Percentiles rank a stretch among this genome's conserved stretches.
Evolutionary conservation across 2,888 invertebrate genomes (phyloP).

Genomic region (Acronicta aceris): DNA sequence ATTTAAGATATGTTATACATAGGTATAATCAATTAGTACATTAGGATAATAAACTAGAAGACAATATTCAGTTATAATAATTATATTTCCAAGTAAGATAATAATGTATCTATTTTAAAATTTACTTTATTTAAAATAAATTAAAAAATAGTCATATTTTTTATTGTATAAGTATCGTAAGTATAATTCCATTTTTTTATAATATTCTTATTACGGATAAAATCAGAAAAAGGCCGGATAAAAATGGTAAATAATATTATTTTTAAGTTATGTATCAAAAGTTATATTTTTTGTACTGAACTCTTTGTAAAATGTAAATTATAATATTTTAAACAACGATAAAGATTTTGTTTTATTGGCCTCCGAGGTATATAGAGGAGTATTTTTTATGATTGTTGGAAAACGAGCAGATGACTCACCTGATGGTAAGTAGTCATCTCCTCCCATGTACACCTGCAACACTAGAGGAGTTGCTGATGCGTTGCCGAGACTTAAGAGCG

Average conservation of each 20-base stretch:
- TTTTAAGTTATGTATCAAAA: constrained; percentile 18
- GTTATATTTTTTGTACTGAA: constrained; percentile 44
- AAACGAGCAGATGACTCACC: too few species aligned
- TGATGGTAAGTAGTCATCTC: too few species aligned
- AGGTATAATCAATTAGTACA: neutral
- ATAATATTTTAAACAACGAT: constrained; percentile 39
- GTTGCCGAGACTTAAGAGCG: too few species aligned
- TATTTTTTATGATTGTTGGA: too few species aligned
- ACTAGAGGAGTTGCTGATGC: too few species aligned
- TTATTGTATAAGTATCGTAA: constrained; percentile 16
- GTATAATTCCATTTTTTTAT: constrained; percentile 10
- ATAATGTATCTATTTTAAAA: neutral
- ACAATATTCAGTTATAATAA: neutral
- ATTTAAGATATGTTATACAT: neutral
- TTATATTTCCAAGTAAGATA: neutral
- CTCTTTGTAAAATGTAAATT: constrained; percentile 45
- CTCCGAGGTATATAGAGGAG: too few species aligned
- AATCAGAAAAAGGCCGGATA: constrained; percentile 5
- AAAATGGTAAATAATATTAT: constrained; percentile 6
- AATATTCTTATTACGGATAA: constrained; percentile 5
- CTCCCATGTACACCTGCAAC: too few species aligned
- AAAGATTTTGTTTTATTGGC: constrained; percentile 12
- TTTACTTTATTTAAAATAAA: constrained; percentile 14
- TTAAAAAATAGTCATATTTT: constrained; percentile 44
- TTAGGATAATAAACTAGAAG: neutral